phyloP scores from a whole-genome alignment of 1,140 invertebrate species.

The Drosophila pectinifera region DNA sequence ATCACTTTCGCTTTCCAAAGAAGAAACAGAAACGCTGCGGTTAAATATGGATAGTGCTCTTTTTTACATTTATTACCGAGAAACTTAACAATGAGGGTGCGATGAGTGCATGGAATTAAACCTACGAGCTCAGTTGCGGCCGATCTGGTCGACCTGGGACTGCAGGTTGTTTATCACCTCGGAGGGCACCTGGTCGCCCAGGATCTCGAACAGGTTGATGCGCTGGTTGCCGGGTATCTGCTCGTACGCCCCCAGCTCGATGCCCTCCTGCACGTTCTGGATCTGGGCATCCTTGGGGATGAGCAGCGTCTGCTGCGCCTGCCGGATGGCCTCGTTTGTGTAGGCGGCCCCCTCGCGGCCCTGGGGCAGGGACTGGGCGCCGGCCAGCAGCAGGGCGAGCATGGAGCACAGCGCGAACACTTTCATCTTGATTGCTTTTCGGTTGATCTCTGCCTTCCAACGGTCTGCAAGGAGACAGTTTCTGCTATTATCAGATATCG shows the following conservation, averaged over 20 bases:
- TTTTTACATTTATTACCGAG: slow-evolving; percentile 42
- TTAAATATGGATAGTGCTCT: slow-evolving; percentile 54
- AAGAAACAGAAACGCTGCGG: slow-evolving; percentile 37
- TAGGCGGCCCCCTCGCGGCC: slow-evolving; percentile 91
- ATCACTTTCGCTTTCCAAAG: slow-evolving; percentile 67
- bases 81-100: slow-evolving; percentile 73
- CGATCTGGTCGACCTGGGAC: slow-evolving; percentile 92
- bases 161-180: slow-evolving; percentile 95
- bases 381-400: slow-evolving; percentile 83
- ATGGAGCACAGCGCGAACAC: slow-evolving; percentile 83
- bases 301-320: slow-evolving; percentile 92
- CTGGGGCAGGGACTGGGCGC: slow-evolving; percentile 88
- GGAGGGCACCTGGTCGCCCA: slow-evolving; percentile 92
- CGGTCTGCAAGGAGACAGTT: slow-evolving; percentile 8
- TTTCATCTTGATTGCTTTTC: slow-evolving; percentile 71
- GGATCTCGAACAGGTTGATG: slow-evolving; percentile 92
- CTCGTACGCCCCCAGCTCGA: slow-evolving; percentile 92
- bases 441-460: slow-evolving; percentile 13
- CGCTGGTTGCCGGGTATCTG: slow-evolving; percentile 92
- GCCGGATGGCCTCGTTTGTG: slow-evolving; percentile 93
- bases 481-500: not conserved
- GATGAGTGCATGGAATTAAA: slow-evolving; percentile 47
- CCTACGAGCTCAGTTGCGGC: slow-evolving; percentile 86
- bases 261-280: slow-evolving; percentile 93
- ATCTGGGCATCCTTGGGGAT: slow-evolving; percentile 94